Conservation (phyloP, 2,797 vertebrate species). For the Peromyscus eremicus region DNA sequence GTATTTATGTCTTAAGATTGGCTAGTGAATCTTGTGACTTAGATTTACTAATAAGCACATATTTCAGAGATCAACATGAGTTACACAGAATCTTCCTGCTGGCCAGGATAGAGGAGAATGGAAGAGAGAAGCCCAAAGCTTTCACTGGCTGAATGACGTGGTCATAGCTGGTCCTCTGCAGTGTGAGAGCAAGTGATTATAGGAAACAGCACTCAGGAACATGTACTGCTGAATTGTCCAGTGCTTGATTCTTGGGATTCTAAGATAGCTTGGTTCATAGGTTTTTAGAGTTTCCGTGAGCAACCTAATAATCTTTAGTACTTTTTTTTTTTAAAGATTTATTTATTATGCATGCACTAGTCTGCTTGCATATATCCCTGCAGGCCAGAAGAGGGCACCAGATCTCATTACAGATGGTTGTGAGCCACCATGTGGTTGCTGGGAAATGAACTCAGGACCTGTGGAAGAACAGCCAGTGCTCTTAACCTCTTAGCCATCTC, state of each 20-base stretch:
- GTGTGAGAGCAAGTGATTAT: neutral
- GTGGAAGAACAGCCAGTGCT: no score
- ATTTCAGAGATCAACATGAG: neutral
- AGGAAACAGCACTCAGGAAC: neutral
- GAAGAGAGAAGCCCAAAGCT: neutral
- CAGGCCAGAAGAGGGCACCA: no score
- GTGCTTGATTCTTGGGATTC: neutral
- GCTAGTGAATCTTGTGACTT: neutral
- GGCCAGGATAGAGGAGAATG: neutral
- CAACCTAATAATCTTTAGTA: neutral
- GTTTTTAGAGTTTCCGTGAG: neutral
- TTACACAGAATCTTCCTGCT: neutral
- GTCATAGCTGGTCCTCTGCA: neutral
- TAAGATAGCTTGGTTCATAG: neutral
- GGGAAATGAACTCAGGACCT: no score
- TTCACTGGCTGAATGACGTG: neutral
- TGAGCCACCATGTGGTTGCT: no score
- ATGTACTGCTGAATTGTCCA: neutral
- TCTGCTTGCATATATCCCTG: no score
- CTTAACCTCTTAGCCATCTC: no score
- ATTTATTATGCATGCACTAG: no score
- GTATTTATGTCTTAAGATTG: neutral
- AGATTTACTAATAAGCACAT: neutral
- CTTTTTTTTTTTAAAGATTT: neutral
- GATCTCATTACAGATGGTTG: no score